These are phyloP conservation scores for Oryctolagus cuniculus DNA, from an alignment of 2,113 vertebrate genomes.

Conservation along the genomic window mOryCun1.1 NC_091435.1:94706001-94706500, in stretches of 20 bases:
- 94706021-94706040: no score
- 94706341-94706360: not conserved
- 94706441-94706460: no score
- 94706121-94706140: not conserved
- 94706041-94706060: no score
- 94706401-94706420: not conserved
- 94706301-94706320: not conserved
- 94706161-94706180: not conserved
- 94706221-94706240: not conserved
- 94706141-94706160: not conserved
- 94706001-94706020: no score
- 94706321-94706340: not conserved
- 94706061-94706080: no score
- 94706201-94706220: not conserved
- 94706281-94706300: fast-evolving
- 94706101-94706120: no score
- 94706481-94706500: no score
- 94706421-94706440: no score
- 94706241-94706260: not conserved
- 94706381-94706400: not conserved
- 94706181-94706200: not conserved
- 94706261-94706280: not conserved
- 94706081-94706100: no score
- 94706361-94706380: not conserved
- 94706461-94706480: no score